Evolutionary conservation across 35 echinoderm and acorn worm species (phyloP).

Genomic region (Chiridota heheva): DNA sequence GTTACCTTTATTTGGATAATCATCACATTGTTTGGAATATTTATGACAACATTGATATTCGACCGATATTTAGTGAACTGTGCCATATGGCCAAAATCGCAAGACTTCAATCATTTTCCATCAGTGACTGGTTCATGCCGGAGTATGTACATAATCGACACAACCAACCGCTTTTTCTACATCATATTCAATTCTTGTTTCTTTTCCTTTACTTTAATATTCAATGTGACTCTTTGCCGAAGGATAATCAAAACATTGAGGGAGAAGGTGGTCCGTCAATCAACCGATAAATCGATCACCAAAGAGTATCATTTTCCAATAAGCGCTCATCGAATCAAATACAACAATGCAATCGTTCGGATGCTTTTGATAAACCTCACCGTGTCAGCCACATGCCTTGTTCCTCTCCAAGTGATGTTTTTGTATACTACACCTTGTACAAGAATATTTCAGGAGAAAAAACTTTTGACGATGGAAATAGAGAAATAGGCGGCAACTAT

Average conservation of each 20-base stretch:
- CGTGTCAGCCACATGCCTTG: conserved; percentile 4
- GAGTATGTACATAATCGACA: background rate
- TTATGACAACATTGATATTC: background rate
- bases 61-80: too few species aligned
- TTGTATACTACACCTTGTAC: background rate
- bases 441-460: background rate
- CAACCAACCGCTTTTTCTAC: background rate
- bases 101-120: too few species aligned
- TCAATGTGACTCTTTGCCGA: too few species aligned
- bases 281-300: too few species aligned
- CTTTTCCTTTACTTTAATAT: background rate
- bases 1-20: conserved; percentile 39
- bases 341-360: background rate
- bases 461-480: background rate
- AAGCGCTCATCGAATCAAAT: too few species aligned
- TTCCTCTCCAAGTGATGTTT: conserved; percentile 4
- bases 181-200: background rate
- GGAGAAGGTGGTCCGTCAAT: too few species aligned
- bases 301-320: too few species aligned
- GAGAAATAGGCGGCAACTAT: background rate
- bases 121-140: background rate
- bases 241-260: too few species aligned
- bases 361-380: conserved; percentile 17
- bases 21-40: background rate
- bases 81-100: too few species aligned